Evolutionary conservation across 2,888 invertebrate genomes (phyloP).

Genomic region (Linnaemya vulpina): DNA sequence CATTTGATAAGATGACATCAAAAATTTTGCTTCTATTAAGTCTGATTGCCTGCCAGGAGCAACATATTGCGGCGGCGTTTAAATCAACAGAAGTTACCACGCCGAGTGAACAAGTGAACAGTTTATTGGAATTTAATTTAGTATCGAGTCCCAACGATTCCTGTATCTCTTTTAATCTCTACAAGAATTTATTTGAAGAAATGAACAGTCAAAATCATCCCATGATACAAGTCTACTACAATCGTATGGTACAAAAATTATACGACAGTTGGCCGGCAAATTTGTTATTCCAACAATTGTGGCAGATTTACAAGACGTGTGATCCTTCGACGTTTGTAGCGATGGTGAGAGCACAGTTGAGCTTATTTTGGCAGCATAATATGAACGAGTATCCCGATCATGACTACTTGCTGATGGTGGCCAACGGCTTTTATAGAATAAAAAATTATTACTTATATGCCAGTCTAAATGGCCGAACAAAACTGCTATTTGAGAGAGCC

Average conservation of each 20-base stretch:
- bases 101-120: background rate
- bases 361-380: constrained; percentile 62
- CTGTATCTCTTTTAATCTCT: constrained; percentile 46
- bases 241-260: constrained; percentile 56
- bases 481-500: constrained; percentile 45
- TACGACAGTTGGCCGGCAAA: constrained; percentile 37
- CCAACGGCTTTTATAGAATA: constrained; percentile 61
- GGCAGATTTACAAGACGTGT: constrained; percentile 56
- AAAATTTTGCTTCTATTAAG: constrained; percentile 37
- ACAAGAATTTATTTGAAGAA: constrained; percentile 61
- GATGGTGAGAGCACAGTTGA: constrained; percentile 58
- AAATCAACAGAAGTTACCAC: background rate
- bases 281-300: constrained; percentile 45
- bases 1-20: constrained; percentile 65
- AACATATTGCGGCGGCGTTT: constrained; percentile 12
- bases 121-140: background rate
- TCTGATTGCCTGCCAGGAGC: constrained; percentile 6
- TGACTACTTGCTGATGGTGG: constrained; percentile 56
- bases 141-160: constrained; percentile 12
- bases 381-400: constrained; percentile 62
- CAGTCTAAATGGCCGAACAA: constrained; percentile 30
- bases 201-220: constrained; percentile 65
- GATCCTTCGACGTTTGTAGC: constrained; percentile 49
- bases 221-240: constrained; percentile 53
- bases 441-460: constrained; percentile 41